These are phyloP conservation scores for Nomada ruficornis DNA, from an alignment of 2,888 invertebrate genomes.

Conservation along the genomic window DNA sequence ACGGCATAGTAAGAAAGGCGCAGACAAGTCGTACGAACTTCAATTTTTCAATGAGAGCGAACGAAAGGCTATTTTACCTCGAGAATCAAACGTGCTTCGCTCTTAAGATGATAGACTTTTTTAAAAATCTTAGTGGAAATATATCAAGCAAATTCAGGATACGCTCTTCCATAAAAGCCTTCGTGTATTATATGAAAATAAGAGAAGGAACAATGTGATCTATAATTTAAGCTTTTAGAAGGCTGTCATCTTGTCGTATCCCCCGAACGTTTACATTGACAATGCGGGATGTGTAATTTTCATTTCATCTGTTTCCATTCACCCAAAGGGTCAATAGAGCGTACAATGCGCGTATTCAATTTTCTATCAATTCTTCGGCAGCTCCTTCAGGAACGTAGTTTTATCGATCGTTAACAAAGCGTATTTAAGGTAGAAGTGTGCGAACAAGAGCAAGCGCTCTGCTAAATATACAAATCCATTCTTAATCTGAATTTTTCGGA, in stretches of 20 bases:
- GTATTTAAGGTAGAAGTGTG: background rate
- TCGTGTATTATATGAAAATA: conserved; percentile 40
- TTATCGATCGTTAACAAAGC: conserved; percentile 2
- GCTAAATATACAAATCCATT: conserved; percentile 14
- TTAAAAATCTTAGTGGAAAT: conserved; percentile 26
- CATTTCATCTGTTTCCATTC: conserved; percentile 28
- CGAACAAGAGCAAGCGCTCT: background rate
- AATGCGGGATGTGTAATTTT: conserved; percentile 27
- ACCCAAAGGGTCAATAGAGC: conserved; percentile 7
- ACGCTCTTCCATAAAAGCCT: conserved; percentile 55
- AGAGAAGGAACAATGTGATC: conserved; percentile 32
- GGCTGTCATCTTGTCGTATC: background rate
- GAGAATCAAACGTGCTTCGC: conserved; percentile 54
- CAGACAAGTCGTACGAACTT: conserved; percentile 49
- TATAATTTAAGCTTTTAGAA: conserved; percentile 46
- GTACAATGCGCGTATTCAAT: conserved; percentile 6
- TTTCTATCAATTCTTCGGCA: conserved; percentile 21
- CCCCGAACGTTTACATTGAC: conserved; percentile 20
- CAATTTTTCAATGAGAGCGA: conserved; percentile 50
- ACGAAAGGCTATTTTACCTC: conserved; percentile 52
- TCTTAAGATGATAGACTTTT: conserved; percentile 29
- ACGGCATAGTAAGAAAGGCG: conserved; percentile 47
- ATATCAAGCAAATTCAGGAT: conserved; percentile 35
- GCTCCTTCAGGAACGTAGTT: conserved; percentile 16
- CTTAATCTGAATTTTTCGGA: conserved; percentile 20